These are phyloP conservation scores for Theristicus caerulescens DNA, from an alignment of 2,113 vertebrate genomes.

Conservation along the genomic window DNA sequence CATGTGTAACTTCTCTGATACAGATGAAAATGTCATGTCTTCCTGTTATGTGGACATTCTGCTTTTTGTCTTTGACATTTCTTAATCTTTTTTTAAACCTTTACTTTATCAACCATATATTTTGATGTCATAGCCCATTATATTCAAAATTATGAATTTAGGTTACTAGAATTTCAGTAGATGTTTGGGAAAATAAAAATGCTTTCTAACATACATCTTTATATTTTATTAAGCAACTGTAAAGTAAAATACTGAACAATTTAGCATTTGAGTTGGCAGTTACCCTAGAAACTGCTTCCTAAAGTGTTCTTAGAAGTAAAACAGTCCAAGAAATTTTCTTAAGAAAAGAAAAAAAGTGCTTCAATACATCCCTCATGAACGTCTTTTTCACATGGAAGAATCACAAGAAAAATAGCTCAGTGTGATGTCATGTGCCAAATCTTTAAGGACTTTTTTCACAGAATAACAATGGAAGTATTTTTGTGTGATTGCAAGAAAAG, in stretches of 20 bases:
- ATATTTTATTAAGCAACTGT: not conserved
- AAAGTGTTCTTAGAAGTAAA: not conserved
- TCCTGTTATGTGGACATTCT: not conserved
- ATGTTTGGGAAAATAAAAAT: not conserved
- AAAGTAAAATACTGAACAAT: not conserved
- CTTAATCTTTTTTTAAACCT: not conserved
- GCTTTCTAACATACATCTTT: not conserved
- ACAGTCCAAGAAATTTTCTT: not conserved
- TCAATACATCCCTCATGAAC: not conserved
- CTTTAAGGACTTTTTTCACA: not conserved
- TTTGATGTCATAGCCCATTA: not conserved
- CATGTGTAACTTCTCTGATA: conserved; percentile 11
- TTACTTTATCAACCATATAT: not conserved
- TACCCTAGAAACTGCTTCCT: not conserved
- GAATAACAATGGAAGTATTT: not conserved
- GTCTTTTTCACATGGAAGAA: not conserved
- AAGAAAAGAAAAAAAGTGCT: not conserved
- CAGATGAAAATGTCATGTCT: not conserved
- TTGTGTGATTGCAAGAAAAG: not conserved
- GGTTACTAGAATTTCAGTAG: not conserved
- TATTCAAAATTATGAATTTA: not conserved
- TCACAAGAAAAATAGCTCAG: not conserved
- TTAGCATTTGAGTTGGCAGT: not conserved
- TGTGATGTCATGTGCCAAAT: not conserved
- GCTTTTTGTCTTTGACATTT: not conserved